Evolutionary conservation across 2,888 invertebrate genomes (phyloP).

Genomic region (Megamerina dolium): DNA sequence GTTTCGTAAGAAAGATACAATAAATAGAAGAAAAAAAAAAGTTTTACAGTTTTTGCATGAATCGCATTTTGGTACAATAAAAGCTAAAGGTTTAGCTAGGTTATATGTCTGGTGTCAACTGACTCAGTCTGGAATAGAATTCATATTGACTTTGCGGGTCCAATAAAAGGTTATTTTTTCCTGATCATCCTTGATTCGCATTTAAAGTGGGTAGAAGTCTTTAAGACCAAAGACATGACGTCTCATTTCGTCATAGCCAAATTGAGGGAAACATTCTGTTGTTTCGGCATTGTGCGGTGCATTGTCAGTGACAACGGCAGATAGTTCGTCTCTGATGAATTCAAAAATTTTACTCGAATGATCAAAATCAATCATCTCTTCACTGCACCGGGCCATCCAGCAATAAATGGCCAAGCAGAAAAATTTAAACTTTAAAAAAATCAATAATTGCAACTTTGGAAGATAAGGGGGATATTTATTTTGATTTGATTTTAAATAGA

Average conservation of each 20-base stretch:
- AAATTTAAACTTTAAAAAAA: slow-evolving; percentile 25
- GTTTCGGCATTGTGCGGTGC: slow-evolving; percentile 8
- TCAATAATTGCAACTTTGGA: slow-evolving; percentile 12
- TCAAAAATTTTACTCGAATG: slow-evolving; percentile 4
- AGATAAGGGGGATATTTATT: slow-evolving; percentile 3
- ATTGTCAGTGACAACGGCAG: slow-evolving; percentile 16
- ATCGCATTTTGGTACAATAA: slow-evolving; percentile 16
- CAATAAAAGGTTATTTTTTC: slow-evolving; percentile 11
- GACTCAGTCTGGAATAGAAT: slow-evolving; percentile 13
- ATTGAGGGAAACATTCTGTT: slow-evolving; percentile 11
- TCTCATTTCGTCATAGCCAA: slow-evolving; percentile 11
- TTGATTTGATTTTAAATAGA: slow-evolving; percentile 14
- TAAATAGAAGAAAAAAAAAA: too few species aligned
- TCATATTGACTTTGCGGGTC: slow-evolving; percentile 19
- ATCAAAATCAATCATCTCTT: slow-evolving; percentile 8
- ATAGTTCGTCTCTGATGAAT: slow-evolving; percentile 13
- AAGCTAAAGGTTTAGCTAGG: slow-evolving; percentile 14
- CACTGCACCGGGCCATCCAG: slow-evolving; percentile 22
- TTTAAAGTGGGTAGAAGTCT: slow-evolving; percentile 18
- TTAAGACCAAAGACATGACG: slow-evolving; percentile 18
- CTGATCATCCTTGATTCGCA: slow-evolving; percentile 15
- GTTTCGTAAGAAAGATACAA: too few species aligned
- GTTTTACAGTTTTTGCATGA: slow-evolving; percentile 12
- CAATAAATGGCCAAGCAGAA: slow-evolving; percentile 28
- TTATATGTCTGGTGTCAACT: slow-evolving; percentile 16